These are phyloP conservation scores for Trichopria drosophilae DNA, from an alignment of 2,888 invertebrate species.

Conservation along the genomic window DNA sequence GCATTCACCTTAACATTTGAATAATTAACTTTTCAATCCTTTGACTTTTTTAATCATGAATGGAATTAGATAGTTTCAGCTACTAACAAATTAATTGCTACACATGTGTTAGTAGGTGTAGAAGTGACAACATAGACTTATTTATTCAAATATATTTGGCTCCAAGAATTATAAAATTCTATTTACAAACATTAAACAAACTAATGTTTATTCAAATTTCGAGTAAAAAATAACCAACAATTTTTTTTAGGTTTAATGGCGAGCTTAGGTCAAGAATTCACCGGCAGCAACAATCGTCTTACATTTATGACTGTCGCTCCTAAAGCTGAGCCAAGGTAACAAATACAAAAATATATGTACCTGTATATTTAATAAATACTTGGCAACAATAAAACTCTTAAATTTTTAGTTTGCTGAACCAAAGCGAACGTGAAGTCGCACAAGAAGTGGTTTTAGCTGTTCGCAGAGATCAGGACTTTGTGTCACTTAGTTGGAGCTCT, in stretches of 20 bases:
- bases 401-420: conserved; percentile 36
- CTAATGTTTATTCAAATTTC: too few species aligned
- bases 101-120: too few species aligned
- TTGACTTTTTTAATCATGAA: too few species aligned
- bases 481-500: conserved; percentile 42
- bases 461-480: conserved; percentile 42
- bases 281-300: conserved; percentile 39
- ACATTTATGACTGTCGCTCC: conserved; percentile 51
- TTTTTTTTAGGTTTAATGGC: conserved; percentile 49
- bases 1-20: too few species aligned
- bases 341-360: background rate
- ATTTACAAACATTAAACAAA: too few species aligned
- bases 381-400: conserved; percentile 14
- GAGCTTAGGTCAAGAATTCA: conserved; percentile 45
- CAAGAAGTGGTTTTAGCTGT: conserved; percentile 49
- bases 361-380: conserved; percentile 1
- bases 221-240: too few species aligned
- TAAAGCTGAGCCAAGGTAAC: conserved; percentile 44
- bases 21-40: too few species aligned
- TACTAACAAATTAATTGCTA: too few species aligned
- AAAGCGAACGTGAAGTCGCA: conserved; percentile 47
- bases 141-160: too few species aligned
- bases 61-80: too few species aligned
- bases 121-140: too few species aligned
- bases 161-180: background rate